A percentile compares a stretch with the other conserved stretches of the same genome.
Evolutionary conservation across 2,888 invertebrate genomes (phyloP).

Genomic region (Hypselothyrea guttata): DNA sequence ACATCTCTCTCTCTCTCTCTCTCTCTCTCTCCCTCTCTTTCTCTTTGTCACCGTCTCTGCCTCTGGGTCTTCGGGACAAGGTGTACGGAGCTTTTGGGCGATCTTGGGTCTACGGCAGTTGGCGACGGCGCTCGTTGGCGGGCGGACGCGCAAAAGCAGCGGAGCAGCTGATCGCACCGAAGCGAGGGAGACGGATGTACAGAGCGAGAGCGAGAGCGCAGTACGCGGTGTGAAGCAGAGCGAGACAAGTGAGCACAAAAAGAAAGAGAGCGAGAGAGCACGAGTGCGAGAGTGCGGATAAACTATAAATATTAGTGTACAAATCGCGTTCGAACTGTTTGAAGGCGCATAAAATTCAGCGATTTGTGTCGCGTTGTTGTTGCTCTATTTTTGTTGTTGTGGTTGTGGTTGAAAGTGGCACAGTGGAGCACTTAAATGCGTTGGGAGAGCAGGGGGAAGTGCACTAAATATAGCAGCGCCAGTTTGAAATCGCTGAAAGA

Average conservation of each 20-base stretch:
- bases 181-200: slow-evolving; percentile 21
- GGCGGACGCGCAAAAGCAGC: slow-evolving; percentile 51
- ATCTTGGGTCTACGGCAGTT: slow-evolving; percentile 40
- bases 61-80: slow-evolving; percentile 12
- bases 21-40: neutral
- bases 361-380: slow-evolving; percentile 17
- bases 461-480: slow-evolving; percentile 51
- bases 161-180: slow-evolving; percentile 13
- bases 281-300: slow-evolving; percentile 1
- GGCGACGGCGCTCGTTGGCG: slow-evolving; percentile 60
- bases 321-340: slow-evolving; percentile 24
- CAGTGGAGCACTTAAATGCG: slow-evolving; percentile 37
- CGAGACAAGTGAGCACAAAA: neutral
- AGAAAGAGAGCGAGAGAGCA: neutral
- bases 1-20: neutral
- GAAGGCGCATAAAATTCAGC: slow-evolving; percentile 22
- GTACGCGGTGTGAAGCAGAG: neutral
- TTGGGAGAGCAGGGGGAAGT: slow-evolving; percentile 19
- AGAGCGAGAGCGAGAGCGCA: slow-evolving; percentile 3
- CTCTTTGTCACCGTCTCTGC: neutral
- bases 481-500: too few species aligned
- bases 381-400: slow-evolving; percentile 19
- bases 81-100: slow-evolving; percentile 6
- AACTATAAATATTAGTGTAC: slow-evolving; percentile 37
- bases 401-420: slow-evolving; percentile 32